These are phyloP conservation scores for Trachops cirrhosus DNA, from an alignment of 2,797 vertebrate species.

Conservation along the genomic window DNA sequence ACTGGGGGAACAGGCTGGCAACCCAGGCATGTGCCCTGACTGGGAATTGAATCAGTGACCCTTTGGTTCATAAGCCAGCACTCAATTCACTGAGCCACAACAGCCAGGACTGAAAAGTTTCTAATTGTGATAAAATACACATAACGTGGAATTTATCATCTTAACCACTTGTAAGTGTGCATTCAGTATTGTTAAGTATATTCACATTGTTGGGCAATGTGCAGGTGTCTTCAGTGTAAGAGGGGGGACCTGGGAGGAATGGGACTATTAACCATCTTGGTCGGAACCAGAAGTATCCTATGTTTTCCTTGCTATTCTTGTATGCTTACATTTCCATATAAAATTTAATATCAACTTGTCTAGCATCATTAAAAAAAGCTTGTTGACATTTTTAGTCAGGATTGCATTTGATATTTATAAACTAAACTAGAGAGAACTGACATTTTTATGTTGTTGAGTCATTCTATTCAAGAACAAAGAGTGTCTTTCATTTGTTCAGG, in stretches of 20 bases:
- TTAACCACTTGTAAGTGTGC: background rate
- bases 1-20: too few species aligned
- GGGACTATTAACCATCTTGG: background rate
- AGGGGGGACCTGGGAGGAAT: background rate
- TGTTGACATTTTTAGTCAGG: background rate
- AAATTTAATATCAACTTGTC: conserved; percentile 3
- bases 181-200: background rate
- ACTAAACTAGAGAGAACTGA: background rate
- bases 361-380: background rate
- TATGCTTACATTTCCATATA: background rate
- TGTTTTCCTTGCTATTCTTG: background rate
- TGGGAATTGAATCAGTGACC: too few species aligned
- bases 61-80: too few species aligned
- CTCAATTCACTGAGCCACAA: too few species aligned
- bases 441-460: background rate
- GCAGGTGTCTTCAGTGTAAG: background rate
- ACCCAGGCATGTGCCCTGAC: too few species aligned
- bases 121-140: conserved; percentile 7
- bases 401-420: conserved; percentile 13
- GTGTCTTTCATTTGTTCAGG: background rate
- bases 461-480: conserved; percentile 1
- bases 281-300: background rate
- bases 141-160: background rate
- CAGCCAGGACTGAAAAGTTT: background rate
- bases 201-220: background rate